Conservation (phyloP, 2,888 invertebrate genomes). For the Pyrgus malvae region DNA sequence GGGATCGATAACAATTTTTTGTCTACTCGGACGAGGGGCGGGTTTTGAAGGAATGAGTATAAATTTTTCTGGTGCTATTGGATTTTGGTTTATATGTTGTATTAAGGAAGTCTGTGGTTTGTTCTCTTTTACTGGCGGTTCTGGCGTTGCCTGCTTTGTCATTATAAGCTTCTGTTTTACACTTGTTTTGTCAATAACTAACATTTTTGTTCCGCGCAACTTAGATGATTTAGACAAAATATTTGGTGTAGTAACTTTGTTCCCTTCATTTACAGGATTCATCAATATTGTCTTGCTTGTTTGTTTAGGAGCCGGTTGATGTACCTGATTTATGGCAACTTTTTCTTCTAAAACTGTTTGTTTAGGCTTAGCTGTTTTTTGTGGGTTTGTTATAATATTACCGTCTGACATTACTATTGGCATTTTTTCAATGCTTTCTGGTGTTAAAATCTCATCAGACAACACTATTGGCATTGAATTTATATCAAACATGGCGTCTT, state of each 20-base stretch:
- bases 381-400: constrained; percentile 58
- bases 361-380: constrained; percentile 61
- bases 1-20: constrained; percentile 75
- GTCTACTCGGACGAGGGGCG: constrained; percentile 55
- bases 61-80: constrained; percentile 66
- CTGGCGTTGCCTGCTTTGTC: constrained; percentile 52
- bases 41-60: constrained; percentile 66
- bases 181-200: constrained; percentile 72
- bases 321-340: constrained; percentile 40
- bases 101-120: constrained; percentile 47
- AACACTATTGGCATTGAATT: constrained; percentile 89
- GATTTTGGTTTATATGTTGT: constrained; percentile 52
- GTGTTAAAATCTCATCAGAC: constrained; percentile 85
- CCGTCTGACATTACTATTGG: constrained; percentile 82
- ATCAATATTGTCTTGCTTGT: constrained; percentile 68
- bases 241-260: constrained; percentile 69
- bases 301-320: constrained; percentile 47
- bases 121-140: constrained; percentile 59
- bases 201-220: constrained; percentile 68
- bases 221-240: constrained; percentile 76
- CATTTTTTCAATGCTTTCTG: constrained; percentile 86
- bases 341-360: constrained; percentile 57
- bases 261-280: constrained; percentile 58
- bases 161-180: constrained; percentile 75
- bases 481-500: constrained; percentile 84